phyloP scores from a whole-genome alignment of 64 coral and sea anemone species.

The Cladopsammia gracilis region DNA sequence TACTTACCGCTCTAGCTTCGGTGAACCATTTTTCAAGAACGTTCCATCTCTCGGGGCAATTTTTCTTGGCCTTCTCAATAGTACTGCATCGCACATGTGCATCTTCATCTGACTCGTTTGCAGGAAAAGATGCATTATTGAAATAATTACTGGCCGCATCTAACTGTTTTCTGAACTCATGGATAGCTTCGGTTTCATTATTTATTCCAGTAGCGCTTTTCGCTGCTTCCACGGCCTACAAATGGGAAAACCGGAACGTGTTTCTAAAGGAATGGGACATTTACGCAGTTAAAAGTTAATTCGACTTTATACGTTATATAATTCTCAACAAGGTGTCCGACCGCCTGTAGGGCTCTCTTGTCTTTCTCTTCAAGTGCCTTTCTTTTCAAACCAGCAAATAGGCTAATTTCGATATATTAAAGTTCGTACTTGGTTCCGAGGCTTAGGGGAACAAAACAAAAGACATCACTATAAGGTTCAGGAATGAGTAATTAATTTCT shows the following conservation, averaged over 20 bases:
- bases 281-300: too few species aligned
- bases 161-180: constrained; percentile 22
- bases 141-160: constrained; percentile 62
- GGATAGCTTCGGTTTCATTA: constrained; percentile 32
- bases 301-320: too few species aligned
- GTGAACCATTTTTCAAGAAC: constrained; percentile 41
- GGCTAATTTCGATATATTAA: too few species aligned
- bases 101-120: constrained; percentile 67
- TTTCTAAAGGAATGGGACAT: too few species aligned
- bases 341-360: too few species aligned
- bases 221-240: constrained; percentile 30
- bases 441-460: too few species aligned
- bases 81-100: constrained; percentile 55
- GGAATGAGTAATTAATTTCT: too few species aligned
- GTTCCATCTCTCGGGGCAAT: constrained; percentile 70
- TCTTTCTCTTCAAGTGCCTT: too few species aligned
- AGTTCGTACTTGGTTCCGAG: too few species aligned
- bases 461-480: too few species aligned
- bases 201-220: constrained; percentile 39
- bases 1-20: constrained; percentile 50
- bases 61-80: constrained; percentile 66
- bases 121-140: constrained; percentile 54
- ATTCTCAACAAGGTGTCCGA: too few species aligned
- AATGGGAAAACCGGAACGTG: neutral
- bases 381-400: too few species aligned